These are phyloP conservation scores for Sinhomidia bicolor DNA, from an alignment of 2,888 invertebrate species.

Conservation along the genomic window DNA sequence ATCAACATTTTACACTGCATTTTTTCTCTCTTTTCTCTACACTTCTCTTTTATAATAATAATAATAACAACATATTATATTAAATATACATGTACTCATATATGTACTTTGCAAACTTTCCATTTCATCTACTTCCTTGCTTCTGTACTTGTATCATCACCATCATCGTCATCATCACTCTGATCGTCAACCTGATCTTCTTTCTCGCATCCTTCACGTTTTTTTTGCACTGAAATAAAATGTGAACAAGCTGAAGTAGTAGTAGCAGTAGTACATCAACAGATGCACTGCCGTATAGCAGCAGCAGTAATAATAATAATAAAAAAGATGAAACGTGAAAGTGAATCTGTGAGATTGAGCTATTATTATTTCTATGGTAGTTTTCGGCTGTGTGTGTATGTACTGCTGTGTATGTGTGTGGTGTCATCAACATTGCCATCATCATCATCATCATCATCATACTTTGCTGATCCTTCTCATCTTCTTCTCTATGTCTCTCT, in stretches of 20 bases:
- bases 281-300: too few species aligned
- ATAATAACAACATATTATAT: too few species aligned
- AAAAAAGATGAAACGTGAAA: neutral
- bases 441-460: neutral
- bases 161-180: neutral
- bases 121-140: neutral
- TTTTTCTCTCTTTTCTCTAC: too few species aligned
- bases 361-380: neutral
- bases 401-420: neutral
- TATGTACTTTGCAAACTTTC: neutral
- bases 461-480: neutral
- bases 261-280: too few species aligned
- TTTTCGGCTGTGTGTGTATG: neutral
- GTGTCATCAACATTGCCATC: neutral
- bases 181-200: neutral
- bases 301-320: neutral
- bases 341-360: neutral
- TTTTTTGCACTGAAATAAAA: too few species aligned
- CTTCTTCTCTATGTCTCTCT: too few species aligned
- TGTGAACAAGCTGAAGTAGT: neutral
- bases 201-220: too few species aligned
- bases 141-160: neutral
- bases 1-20: too few species aligned
- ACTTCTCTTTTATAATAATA: too few species aligned
- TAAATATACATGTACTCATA: too few species aligned